Percentiles rank a stretch among this genome's conserved stretches.
These are phyloP conservation scores for Etheostoma cragini DNA, from an alignment of 2,113 vertebrate species.

Conservation along the genomic window DNA sequence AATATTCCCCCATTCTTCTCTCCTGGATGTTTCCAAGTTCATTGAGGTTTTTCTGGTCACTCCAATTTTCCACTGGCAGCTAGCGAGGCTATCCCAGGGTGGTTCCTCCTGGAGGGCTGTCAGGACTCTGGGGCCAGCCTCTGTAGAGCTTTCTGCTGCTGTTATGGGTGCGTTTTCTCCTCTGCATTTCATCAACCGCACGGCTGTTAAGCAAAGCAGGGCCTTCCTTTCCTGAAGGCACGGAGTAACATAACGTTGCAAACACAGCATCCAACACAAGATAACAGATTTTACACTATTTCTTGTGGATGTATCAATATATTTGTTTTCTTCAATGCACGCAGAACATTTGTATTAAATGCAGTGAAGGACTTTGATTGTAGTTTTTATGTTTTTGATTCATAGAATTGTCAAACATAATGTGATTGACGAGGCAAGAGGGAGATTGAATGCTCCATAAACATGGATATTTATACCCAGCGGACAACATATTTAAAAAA, in stretches of 20 bases:
- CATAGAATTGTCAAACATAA: background rate
- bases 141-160: constrained; percentile 72
- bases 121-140: constrained; percentile 79
- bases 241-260: constrained; percentile 20
- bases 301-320: constrained; percentile 3
- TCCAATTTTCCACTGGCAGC: constrained; percentile 89
- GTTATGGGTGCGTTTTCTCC: constrained; percentile 76
- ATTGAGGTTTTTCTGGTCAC: constrained; percentile 88
- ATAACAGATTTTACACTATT: constrained; percentile 33
- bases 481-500: constrained; percentile 23
- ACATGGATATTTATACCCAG: constrained; percentile 2
- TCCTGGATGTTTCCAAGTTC: constrained; percentile 84
- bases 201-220: constrained; percentile 52
- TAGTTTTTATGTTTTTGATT: background rate
- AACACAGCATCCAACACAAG: constrained; percentile 17
- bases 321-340: constrained; percentile 17
- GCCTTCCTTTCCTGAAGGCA: constrained; percentile 42
- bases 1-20: constrained; percentile 85
- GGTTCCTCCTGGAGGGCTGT: constrained; percentile 84
- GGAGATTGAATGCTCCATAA: background rate
- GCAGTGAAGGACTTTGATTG: background rate
- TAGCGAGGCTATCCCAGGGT: constrained; percentile 86
- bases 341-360: background rate
- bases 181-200: constrained; percentile 68
- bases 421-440: background rate